These are phyloP conservation scores for Psittacula echo DNA, from an alignment of 2,797 vertebrate genomes.

Conservation along the genomic window DNA sequence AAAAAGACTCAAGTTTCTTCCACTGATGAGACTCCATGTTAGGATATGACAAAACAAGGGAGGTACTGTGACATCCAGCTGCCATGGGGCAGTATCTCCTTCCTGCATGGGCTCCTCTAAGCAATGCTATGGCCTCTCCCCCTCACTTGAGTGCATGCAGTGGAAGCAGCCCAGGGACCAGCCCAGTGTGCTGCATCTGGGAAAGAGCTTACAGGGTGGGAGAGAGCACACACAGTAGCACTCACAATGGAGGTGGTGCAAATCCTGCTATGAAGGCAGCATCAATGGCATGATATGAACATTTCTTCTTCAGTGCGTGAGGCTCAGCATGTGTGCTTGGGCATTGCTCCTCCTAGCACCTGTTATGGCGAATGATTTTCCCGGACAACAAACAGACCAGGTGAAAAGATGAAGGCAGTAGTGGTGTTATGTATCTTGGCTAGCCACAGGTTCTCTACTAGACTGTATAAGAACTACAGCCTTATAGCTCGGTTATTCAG, in stretches of 20 bases:
- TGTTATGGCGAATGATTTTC: not conserved
- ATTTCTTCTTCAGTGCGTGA: not conserved
- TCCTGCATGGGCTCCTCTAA: not conserved
- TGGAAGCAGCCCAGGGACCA: not conserved
- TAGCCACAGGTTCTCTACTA: not conserved
- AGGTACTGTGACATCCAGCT: not conserved
- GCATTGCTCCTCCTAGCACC: not conserved
- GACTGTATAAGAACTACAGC: not conserved
- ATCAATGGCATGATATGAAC: not conserved
- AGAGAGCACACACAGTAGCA: not conserved
- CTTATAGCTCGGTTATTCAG: not conserved
- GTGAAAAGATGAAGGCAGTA: not conserved
- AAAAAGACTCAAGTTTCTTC: not conserved
- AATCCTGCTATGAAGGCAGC: not conserved
- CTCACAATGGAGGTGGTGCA: not conserved
- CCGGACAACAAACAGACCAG: not conserved
- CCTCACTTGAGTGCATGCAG: accelerated
- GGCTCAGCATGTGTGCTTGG: not conserved
- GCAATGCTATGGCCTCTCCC: not conserved
- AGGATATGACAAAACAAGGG: not conserved
- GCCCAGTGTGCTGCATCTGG: not conserved
- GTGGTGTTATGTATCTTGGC: not conserved
- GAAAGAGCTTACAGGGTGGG: not conserved
- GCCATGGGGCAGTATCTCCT: not conserved
- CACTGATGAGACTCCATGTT: not conserved